Evolutionary conservation across 2,113 vertebrate genomes (phyloP), one percentile per base, ranked within the genome.

Genomic region (Saimiri boliviensis): DNA sequence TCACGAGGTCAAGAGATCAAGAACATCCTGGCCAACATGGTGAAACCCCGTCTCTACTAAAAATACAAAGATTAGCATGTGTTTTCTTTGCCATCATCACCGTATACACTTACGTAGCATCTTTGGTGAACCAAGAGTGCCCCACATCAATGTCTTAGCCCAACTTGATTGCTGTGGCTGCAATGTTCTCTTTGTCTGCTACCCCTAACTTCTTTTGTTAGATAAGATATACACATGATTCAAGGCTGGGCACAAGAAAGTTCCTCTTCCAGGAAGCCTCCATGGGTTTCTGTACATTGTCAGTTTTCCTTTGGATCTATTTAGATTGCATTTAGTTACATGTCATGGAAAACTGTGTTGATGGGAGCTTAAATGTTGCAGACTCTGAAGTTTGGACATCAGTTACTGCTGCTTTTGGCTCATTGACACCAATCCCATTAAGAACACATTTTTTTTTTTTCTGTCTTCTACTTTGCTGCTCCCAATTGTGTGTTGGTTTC

Each of bases 181-280:
- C 20, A 74, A 80, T 32, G 35, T 32, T 58, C 68, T 81, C 37
- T 40, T 7, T 27, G 11, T 4, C 35, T 92, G 56, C 47, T 60
- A 5, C 63, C 32, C n/a, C 66, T 35, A 32, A 4, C 20, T 42
- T 49, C 30, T 49, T 77, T 49, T 70, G 74, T 49, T 21, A 42
- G 25, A 23, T 25, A 56, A 66, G 2, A 10, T 0, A 8, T 8
- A 21, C 4, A 13, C 1, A 35, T 19, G 37, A 11, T 70, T 73
- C 40, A 37, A 73, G 14, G 8, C 1, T 47, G 19, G 1, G 11
- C 21, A 30, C 25, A 32, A 23, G 52, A 71, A 11, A 2, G 9
- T 20, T 93, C 16, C 21, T n/a, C 85, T 68, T 77, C 42, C 68
- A 73, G 40, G 27, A 2, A 58, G 52, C 3, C 6, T 32, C 56